Conservation (phyloP, 35 echinoderm and acorn worm species). For the Strongylocentrotus purpuratus region DNA sequence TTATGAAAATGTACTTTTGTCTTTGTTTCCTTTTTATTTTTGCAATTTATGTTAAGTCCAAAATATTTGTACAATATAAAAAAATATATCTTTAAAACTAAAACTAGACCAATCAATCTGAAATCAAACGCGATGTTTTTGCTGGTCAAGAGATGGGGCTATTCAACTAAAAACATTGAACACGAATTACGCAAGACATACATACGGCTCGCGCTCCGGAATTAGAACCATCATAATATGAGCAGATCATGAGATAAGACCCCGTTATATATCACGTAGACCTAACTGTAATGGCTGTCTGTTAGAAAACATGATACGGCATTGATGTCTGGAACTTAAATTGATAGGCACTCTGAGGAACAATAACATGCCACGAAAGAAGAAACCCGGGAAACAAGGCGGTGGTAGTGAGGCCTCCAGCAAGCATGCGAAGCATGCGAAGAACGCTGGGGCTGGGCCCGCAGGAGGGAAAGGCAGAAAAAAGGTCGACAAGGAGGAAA, state of each 20-base stretch:
- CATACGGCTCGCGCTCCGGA: too few relatives aligned
- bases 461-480: neutral
- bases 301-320: neutral
- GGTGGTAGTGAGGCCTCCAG: neutral
- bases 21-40: too few relatives aligned
- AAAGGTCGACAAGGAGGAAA: neutral
- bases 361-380: constrained; percentile 34
- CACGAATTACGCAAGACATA: too few relatives aligned
- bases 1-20: too few relatives aligned
- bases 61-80: too few relatives aligned
- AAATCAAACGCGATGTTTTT: too few relatives aligned
- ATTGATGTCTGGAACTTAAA: neutral
- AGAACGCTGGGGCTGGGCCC: neutral
- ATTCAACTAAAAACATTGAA: too few relatives aligned
- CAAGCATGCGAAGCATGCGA: neutral
- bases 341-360: neutral
- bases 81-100: too few relatives aligned
- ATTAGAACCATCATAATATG: too few relatives aligned
- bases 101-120: too few relatives aligned
- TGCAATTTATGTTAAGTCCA: too few relatives aligned
- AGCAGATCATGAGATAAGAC: neutral
- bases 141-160: too few relatives aligned
- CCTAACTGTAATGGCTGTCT: neutral
- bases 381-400: neutral
- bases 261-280: neutral